These are phyloP conservation scores for Melinaea marsaeus DNA, from an alignment of 2,888 invertebrate species.

Conservation along the genomic window DNA sequence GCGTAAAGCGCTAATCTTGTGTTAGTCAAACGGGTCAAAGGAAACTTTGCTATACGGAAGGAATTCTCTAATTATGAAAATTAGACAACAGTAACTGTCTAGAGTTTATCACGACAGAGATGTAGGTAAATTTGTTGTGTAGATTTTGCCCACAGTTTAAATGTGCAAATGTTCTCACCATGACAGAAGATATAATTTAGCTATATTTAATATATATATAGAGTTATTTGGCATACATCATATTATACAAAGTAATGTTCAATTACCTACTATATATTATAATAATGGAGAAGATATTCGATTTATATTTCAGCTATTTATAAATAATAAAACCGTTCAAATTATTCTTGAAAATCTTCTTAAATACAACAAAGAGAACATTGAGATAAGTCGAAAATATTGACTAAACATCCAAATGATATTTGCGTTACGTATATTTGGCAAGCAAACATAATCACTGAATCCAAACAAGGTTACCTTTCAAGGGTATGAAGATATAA, in stretches of 20 bases:
- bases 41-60: conserved; percentile 3
- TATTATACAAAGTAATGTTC: no score
- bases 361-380: conserved; percentile 11
- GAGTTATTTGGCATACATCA: no score
- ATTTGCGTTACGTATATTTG: conserved; percentile 26
- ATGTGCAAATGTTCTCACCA: no score
- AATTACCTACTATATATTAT: no score
- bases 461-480: conserved; percentile 28
- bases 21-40: conserved; percentile 1
- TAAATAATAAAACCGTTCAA: neutral
- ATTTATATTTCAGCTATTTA: no score
- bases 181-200: no score
- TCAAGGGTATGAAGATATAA: conserved; percentile 21
- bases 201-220: no score
- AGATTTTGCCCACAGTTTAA: no score
- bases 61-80: conserved; percentile 5
- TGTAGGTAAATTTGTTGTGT: neutral
- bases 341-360: neutral
- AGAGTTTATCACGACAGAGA: neutral
- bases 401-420: conserved; percentile 27
- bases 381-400: conserved; percentile 23
- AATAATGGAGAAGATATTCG: no score
- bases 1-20: conserved; percentile 13
- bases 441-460: conserved; percentile 30
- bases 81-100: neutral